Evolutionary conservation across 1,140 invertebrate genomes (phyloP).

Genomic region (Apis laboriosa): DNA sequence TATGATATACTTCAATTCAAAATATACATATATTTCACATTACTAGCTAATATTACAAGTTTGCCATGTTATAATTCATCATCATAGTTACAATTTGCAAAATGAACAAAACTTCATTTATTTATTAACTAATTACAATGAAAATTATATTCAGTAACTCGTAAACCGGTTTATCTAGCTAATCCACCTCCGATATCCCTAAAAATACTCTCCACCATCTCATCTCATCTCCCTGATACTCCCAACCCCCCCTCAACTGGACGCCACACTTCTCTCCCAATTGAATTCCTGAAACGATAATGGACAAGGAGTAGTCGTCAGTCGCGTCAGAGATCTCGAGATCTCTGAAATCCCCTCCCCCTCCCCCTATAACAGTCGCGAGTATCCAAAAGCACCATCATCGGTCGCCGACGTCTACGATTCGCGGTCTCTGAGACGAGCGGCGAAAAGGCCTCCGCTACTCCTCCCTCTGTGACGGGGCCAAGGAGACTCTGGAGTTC

Average conservation of each 20-base stretch:
- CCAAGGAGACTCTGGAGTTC: slow-evolving; percentile 10
- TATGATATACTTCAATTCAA: too few relatives aligned
- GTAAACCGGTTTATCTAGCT: not conserved
- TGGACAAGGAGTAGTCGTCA: not conserved
- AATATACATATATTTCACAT: too few relatives aligned
- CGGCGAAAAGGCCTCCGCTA: slow-evolving; percentile 18
- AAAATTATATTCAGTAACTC: too few relatives aligned
- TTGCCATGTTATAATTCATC: too few relatives aligned
- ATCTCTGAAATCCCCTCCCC: not conserved
- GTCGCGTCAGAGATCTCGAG: slow-evolving; percentile 7
- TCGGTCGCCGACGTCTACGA: slow-evolving; percentile 5
- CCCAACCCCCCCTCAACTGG: not conserved
- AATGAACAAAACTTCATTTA: too few relatives aligned
- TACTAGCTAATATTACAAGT: too few relatives aligned
- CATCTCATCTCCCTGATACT: not conserved
- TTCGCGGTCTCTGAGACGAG: not conserved
- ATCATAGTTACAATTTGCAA: too few relatives aligned
- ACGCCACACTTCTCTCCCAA: not conserved
- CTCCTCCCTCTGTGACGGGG: slow-evolving; percentile 1
- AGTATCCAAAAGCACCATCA: slow-evolving; percentile 15
- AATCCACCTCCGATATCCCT: not conserved
- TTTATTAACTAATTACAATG: too few relatives aligned
- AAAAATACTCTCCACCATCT: not conserved
- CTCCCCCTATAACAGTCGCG: not conserved
- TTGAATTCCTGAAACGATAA: slow-evolving; percentile 14